phyloP scores from a whole-genome alignment of 2,113 vertebrate species.

The Lophochroa leadbeateri region DNA sequence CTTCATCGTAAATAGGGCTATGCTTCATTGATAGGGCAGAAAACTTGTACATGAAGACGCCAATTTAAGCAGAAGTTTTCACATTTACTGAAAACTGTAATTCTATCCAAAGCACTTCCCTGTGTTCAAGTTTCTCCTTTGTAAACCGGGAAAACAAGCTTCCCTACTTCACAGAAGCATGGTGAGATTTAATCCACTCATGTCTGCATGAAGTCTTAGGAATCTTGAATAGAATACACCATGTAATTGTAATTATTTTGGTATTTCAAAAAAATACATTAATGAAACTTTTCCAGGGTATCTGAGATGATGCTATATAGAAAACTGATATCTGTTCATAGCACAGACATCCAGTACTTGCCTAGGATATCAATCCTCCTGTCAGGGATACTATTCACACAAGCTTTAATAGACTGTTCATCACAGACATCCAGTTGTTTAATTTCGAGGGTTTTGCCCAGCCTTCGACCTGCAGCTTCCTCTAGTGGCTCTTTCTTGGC shows the following conservation, averaged over 20 bases:
- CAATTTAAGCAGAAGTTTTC: neutral
- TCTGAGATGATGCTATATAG: neutral
- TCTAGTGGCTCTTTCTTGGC: slow-evolving; percentile 73
- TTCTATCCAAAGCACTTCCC: neutral
- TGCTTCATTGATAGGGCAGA: neutral
- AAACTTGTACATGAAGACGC: neutral
- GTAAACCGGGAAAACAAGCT: neutral
- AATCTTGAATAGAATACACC: neutral
- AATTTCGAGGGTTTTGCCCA: slow-evolving; percentile 83
- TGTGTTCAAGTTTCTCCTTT: neutral
- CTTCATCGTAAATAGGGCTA: neutral
- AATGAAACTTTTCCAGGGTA: neutral
- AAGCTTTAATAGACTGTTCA: slow-evolving; percentile 81
- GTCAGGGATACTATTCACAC: slow-evolving; percentile 82
- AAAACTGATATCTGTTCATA: neutral
- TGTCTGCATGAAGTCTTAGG: neutral
- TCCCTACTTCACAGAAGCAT: neutral
- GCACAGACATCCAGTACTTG: slow-evolving; percentile 47
- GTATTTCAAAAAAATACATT: neutral
- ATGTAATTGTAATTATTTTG: neutral
- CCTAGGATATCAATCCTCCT: slow-evolving; percentile 84
- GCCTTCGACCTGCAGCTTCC: slow-evolving; percentile 73
- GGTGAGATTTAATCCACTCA: neutral
- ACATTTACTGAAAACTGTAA: neutral
- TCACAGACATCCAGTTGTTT: slow-evolving; percentile 85